Evolutionary conservation across 2,888 invertebrate species (phyloP), one percentile per base, ranked within the genome.

Genomic region (Leptopilina myrica): DNA sequence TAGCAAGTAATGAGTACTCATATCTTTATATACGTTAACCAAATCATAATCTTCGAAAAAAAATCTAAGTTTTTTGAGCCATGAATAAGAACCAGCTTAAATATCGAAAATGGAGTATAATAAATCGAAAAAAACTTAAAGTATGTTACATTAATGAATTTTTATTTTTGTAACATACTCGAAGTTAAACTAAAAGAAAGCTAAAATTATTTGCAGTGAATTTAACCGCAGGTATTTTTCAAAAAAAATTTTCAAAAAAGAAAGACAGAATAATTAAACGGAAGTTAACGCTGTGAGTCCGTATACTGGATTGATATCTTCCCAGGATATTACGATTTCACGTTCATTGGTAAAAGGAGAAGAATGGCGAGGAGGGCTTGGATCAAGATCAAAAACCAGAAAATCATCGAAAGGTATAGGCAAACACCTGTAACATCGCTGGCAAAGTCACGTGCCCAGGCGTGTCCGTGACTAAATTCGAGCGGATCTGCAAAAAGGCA

Each of bases 361-460:
- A 59, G 15, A 81, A 81, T 79, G 78, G 76, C 64, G 79, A 65
- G 20, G 46, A 67, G 9, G 59, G 11, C 26, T 59, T 62, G 79
- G 43, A 81, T 82, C 79, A 80, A 80, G 81, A 81, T 82, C 83
- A 77, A 79, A 82, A 49, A 81, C 73, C 78, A 77, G 83, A 81
- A 78, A 82, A 81, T 75, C 83, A 83, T 80, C 56, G 77, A 73
- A 80, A 75, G 81, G 78, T 80, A 80, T 86, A 85, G 86, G 85
- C 87, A 86, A 89, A 89, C 89, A 89, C 88, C 89, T 89, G 89
- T 90, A 89, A 88, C 88, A 83, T 83, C 83, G 84, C 86, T 82
- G 81, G 82, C 66, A 84, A 83, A 83, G 88, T 90, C 89, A 90
- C 90, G 90, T 89, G 89, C 87, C 88, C 89, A 86, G 89, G 88